Evolutionary conservation across 2,888 invertebrate genomes (phyloP).

Genomic region (Clitarchus hookeri): DNA sequence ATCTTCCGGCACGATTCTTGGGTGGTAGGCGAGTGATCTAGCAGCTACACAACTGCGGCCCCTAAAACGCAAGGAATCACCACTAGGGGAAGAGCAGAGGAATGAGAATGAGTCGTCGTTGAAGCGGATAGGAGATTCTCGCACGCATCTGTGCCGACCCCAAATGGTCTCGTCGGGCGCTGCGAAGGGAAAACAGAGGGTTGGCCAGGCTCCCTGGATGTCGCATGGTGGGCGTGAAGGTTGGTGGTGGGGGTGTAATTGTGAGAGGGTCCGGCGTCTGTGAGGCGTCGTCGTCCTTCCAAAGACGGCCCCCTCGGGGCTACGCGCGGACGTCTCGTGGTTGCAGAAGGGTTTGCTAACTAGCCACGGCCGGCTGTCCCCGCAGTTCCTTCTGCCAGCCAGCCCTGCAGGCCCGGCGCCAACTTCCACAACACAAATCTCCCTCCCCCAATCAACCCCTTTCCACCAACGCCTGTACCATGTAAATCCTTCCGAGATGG

Average conservation of each 20-base stretch:
- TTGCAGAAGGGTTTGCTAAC: conserved; percentile 9
- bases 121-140: no score
- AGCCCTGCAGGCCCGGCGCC: neutral
- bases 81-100: no score
- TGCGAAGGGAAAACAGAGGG: no score
- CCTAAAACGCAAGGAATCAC: no score
- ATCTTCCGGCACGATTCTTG: no score
- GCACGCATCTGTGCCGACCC: no score
- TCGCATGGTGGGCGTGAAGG: neutral
- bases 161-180: no score
- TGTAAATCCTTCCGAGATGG: no score
- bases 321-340: neutral
- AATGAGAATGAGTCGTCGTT: no score
- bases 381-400: neutral
- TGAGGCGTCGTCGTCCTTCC: neutral
- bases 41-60: no score
- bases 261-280: neutral
- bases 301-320: neutral
- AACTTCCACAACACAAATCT: neutral
- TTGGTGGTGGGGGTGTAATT: neutral
- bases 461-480: neutral
- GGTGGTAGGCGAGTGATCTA: no score
- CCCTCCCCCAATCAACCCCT: neutral
- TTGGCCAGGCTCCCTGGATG: no score
- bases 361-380: neutral